Evolutionary conservation across 1,140 invertebrate genomes (phyloP).

Genomic region (Heliconius melpomene): DNA sequence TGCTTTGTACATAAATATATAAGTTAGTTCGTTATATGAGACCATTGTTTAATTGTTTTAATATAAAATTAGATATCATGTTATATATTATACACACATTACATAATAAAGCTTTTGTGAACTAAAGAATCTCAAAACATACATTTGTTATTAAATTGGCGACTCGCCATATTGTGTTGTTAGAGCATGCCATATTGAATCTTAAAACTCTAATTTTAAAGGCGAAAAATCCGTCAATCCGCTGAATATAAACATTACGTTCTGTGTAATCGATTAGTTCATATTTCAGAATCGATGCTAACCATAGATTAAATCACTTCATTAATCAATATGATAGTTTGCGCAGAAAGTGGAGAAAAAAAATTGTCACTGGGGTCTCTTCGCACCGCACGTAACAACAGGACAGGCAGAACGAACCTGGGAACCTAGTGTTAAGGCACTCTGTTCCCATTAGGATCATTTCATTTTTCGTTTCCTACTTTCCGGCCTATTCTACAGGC

Average conservation of each 20-base stretch:
- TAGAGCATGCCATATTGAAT: not conserved
- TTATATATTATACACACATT: not conserved
- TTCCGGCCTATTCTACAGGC: too few species aligned
- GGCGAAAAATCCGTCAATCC: not conserved
- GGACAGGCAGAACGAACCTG: too few species aligned
- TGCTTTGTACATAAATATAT: too few species aligned
- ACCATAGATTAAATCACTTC: not conserved
- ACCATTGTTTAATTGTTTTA: not conserved
- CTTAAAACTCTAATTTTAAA: not conserved
- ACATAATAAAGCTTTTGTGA: constrained; percentile 1
- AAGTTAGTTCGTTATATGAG: too few species aligned
- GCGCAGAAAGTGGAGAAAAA: too few species aligned
- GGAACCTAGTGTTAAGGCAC: too few species aligned
- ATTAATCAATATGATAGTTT: not conserved
- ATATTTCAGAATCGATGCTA: constrained; percentile 1
- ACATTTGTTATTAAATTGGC: constrained; percentile 27
- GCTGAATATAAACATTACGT: constrained; percentile 8
- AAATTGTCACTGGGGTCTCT: too few species aligned
- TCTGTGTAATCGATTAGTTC: constrained; percentile 17
- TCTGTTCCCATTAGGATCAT: too few species aligned
- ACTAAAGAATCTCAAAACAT: constrained; percentile 14
- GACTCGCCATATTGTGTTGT: constrained; percentile 1
- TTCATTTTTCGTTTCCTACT: too few species aligned
- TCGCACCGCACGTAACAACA: too few species aligned
- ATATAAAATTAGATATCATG: not conserved